Evolutionary conservation across 2,113 vertebrate genomes (phyloP), one percentile per base, ranked within the genome.

Genomic region (Chlamydotis undulata): DNA sequence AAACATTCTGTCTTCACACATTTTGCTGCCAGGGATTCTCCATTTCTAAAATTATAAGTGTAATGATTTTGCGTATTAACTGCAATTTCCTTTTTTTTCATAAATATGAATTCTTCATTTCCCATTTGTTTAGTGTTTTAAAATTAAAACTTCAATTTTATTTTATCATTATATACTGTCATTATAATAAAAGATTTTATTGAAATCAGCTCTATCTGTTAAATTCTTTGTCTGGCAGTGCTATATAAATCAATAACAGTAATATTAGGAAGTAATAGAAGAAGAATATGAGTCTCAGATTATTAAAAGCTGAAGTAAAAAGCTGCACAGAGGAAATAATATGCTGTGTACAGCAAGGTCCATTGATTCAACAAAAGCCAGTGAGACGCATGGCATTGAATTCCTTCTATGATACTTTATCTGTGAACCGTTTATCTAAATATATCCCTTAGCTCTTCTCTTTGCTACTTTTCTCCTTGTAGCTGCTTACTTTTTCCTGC

Each of bases 1-100:
- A 97, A 97, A 96, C 89, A 95, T 96, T 93, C 95, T 95, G 87
- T 95, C 87, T 86, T 96, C 93, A 96, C 86, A 87, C 64, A 37
- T 97, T 92, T 76, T 91, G 80, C 89, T 97, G 94, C 86, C 95
- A 96, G 83, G 89, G 94, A 89, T 87, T 90, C 69, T 73, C 84
- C 52, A 24, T 89, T 95, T 91, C 77, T 73, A 80, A 93, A 90
- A 70, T 91, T 91, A 18, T 8, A 74, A 94, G 65, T 57, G n/a
- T 89, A 91, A 87, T 56, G 29, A 39, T 87, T 92, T 89, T 76
- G 73, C 25, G 4, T 52, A 55, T 79, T 71, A 84, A 81, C 64
- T 69, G 31, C 43, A 49, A 29, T 71, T 28, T 83, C 33, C 43
- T 70, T 75, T 91, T 75, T 91, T 83, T 90, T 63, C 21, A 26